Conservation (phyloP, 1,140 invertebrate species). For the Calliphora vicina region DNA sequence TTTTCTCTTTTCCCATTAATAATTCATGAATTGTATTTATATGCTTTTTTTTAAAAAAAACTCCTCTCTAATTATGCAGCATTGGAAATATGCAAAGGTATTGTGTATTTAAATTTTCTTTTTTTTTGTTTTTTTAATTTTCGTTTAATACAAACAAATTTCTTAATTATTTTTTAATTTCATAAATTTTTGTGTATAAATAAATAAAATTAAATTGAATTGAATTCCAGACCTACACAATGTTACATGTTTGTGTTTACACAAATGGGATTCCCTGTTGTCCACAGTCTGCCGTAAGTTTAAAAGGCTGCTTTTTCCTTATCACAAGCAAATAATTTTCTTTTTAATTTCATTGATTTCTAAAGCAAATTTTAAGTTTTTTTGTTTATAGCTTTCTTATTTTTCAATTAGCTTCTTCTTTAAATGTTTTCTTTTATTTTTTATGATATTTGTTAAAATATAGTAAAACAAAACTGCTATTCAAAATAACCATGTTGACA, state of each 20-base stretch:
- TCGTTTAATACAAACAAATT: neutral
- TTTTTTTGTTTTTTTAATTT: neutral
- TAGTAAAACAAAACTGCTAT: no score
- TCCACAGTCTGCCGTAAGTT: slow-evolving; percentile 78
- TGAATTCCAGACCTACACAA: slow-evolving; percentile 82
- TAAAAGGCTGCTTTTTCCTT: neutral
- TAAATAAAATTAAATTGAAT: neutral
- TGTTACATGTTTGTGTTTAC: slow-evolving; percentile 84
- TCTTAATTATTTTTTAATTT: neutral
- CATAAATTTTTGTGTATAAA: neutral
- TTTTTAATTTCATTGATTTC: slow-evolving; percentile 20
- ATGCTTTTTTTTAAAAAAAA: neutral
- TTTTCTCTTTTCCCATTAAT: neutral
- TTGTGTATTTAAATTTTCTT: slow-evolving; percentile 23
- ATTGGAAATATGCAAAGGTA: slow-evolving; percentile 64
- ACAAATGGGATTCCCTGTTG: slow-evolving; percentile 83
- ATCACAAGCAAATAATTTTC: neutral
- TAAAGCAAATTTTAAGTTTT: neutral
- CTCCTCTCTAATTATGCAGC: slow-evolving; percentile 48
- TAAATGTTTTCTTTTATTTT: neutral
- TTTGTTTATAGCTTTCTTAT: neutral
- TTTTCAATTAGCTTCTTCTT: neutral
- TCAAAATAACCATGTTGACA: no score
- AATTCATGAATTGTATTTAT: neutral
- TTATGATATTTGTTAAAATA: no score